These are phyloP conservation scores for Phrynocephalus vlangalii DNA, from an alignment of 2,797 vertebrate genomes.

Conservation along the genomic window DNA sequence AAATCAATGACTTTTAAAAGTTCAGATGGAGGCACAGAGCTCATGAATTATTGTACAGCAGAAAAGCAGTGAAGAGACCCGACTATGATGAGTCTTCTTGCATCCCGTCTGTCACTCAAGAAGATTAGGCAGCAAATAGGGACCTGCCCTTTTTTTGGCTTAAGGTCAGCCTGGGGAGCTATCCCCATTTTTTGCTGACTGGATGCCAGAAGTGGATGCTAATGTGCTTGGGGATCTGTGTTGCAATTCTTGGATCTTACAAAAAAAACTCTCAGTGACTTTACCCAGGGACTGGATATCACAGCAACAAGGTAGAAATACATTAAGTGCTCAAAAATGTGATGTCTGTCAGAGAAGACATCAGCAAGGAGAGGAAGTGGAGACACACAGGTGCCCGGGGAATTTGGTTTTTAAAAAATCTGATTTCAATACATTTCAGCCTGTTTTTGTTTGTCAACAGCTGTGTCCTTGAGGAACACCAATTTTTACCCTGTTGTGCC, in stretches of 20 bases:
- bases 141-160: conserved; percentile 10
- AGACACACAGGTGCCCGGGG: neutral
- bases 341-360: neutral
- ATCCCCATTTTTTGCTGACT: neutral
- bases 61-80: conserved; percentile 36
- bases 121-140: conserved; percentile 18
- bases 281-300: conserved; percentile 2
- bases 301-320: neutral
- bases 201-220: conserved; percentile 14
- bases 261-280: neutral
- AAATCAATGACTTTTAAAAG: conserved; percentile 31
- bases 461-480: neutral
- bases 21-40: conserved; percentile 4
- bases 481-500: neutral
- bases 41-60: conserved; percentile 1
- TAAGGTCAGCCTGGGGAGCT: conserved; percentile 21
- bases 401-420: conserved; percentile 24
- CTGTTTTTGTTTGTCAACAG: neutral
- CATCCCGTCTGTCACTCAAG: neutral
- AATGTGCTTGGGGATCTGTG: neutral
- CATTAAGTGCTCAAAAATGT: neutral
- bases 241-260: conserved; percentile 8
- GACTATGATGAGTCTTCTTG: neutral
- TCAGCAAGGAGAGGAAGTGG: conserved; percentile 7
- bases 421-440: neutral